Conservation (phyloP, 1,140 invertebrate genomes). For the Streblospio benedicti region DNA sequence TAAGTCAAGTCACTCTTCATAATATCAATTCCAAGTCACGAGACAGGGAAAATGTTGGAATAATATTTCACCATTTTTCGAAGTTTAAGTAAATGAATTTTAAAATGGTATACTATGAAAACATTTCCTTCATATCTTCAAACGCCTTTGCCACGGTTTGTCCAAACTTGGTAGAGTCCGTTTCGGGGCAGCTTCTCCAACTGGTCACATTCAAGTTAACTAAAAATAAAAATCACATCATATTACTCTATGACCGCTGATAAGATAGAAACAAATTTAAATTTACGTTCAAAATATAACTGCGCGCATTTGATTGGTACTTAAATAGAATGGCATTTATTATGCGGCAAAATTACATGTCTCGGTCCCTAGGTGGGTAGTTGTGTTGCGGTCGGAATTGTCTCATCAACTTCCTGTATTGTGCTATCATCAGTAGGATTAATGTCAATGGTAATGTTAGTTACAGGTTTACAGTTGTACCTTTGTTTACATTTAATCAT, state of each 20-base stretch:
- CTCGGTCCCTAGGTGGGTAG: too few species aligned
- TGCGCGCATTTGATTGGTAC: background rate
- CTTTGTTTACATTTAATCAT: too few species aligned
- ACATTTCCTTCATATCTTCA: conserved; percentile 4
- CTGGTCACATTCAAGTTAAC: conserved; percentile 11
- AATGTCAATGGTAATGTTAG: too few species aligned
- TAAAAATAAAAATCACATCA: background rate
- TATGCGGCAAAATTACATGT: background rate
- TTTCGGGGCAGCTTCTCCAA: background rate
- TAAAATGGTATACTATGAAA: background rate
- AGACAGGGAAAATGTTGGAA: too few species aligned
- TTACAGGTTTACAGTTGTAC: too few species aligned
- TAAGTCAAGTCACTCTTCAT: too few species aligned
- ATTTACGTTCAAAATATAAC: background rate
- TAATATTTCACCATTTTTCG: too few species aligned
- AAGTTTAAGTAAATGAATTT: too few species aligned
- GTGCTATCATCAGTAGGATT: too few species aligned
- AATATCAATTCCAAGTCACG: too few species aligned
- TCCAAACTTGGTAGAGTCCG: background rate
- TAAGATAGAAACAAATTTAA: background rate
- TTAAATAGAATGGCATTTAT: background rate
- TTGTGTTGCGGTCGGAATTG: too few species aligned
- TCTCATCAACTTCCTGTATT: too few species aligned
- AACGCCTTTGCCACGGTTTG: background rate
- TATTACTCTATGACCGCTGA: background rate